Conservation (phyloP, 2,888 invertebrate genomes). For the Phania funesta region DNA sequence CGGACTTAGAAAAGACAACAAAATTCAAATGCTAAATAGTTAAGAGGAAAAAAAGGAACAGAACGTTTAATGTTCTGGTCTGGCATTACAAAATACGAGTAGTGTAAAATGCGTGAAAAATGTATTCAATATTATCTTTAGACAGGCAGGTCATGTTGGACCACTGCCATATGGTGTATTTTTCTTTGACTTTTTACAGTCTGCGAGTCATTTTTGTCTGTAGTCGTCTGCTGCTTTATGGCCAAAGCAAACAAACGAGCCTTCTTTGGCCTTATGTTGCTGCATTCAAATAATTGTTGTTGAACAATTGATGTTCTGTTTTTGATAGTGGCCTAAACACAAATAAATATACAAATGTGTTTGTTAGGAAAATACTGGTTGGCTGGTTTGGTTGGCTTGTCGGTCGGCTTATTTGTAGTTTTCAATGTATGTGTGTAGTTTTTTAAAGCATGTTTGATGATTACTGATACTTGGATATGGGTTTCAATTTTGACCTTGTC, state of each 20-base stretch:
- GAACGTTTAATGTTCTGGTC: constrained; percentile 49
- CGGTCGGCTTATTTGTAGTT: constrained; percentile 48
- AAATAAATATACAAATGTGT: constrained; percentile 22
- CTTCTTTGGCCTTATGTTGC: constrained; percentile 53
- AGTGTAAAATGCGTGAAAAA: constrained; percentile 66
- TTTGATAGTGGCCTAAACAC: constrained; percentile 58
- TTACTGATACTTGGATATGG: constrained; percentile 44
- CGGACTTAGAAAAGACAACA: constrained; percentile 45
- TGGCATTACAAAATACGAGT: constrained; percentile 38
- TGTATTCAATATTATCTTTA: constrained; percentile 65
- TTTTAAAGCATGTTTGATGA: constrained; percentile 40
- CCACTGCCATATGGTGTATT: constrained; percentile 69
- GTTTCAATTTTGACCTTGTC: constrained; percentile 62
- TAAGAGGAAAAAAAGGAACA: constrained; percentile 2
- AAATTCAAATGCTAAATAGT: constrained; percentile 48
- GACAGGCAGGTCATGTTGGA: constrained; percentile 69
- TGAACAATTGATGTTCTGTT: constrained; percentile 64
- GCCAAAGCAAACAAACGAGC: constrained; percentile 16
- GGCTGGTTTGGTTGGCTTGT: constrained; percentile 8
- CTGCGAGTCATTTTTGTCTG: neutral
- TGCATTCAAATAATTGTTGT: constrained; percentile 48
- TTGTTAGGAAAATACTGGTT: constrained; percentile 32
- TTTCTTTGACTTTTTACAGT: constrained; percentile 39
- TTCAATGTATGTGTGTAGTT: neutral
- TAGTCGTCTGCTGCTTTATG: constrained; percentile 40